Conservation (phyloP, 2,888 invertebrate genomes). For the Troides helena region DNA sequence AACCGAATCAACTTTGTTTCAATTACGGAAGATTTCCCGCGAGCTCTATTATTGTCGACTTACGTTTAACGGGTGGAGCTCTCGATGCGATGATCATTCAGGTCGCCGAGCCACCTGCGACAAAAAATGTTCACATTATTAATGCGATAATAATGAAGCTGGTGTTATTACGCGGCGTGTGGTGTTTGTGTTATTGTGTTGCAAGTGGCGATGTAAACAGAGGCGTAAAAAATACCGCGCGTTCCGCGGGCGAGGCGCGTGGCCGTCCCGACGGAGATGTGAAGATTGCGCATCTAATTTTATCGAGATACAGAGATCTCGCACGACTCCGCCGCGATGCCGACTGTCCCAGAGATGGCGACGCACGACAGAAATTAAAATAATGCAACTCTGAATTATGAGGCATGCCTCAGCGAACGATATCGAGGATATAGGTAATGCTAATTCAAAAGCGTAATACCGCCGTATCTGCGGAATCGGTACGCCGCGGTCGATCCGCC, state of each 20-base stretch:
- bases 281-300: slow-evolving; percentile 59
- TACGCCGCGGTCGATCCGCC: slow-evolving; percentile 59
- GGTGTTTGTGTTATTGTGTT: background rate
- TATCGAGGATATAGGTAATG: slow-evolving; percentile 68
- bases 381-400: slow-evolving; percentile 64
- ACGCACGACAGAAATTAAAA: slow-evolving; percentile 65
- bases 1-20: slow-evolving; percentile 40
- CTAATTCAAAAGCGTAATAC: slow-evolving; percentile 78
- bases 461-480: slow-evolving; percentile 62
- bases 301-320: slow-evolving; percentile 59
- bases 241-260: slow-evolving; percentile 49
- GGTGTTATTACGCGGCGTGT: slow-evolving; percentile 4
- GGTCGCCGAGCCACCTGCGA: slow-evolving; percentile 67
- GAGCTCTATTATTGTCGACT: slow-evolving; percentile 46
- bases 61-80: slow-evolving; percentile 70
- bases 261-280: slow-evolving; percentile 49
- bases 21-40: slow-evolving; percentile 37
- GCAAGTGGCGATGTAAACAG: slow-evolving; percentile 33
- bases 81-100: slow-evolving; percentile 68
- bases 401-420: slow-evolving; percentile 54
- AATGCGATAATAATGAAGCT: slow-evolving; percentile 34
- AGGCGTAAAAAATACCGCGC: slow-evolving; percentile 46
- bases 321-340: slow-evolving; percentile 57
- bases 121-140: slow-evolving; percentile 41
- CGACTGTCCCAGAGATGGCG: slow-evolving; percentile 42